Base-by-base conservation (phyloP, 2,797 vertebrate species). In the Pipistrellus pygmaeus region DNA sequence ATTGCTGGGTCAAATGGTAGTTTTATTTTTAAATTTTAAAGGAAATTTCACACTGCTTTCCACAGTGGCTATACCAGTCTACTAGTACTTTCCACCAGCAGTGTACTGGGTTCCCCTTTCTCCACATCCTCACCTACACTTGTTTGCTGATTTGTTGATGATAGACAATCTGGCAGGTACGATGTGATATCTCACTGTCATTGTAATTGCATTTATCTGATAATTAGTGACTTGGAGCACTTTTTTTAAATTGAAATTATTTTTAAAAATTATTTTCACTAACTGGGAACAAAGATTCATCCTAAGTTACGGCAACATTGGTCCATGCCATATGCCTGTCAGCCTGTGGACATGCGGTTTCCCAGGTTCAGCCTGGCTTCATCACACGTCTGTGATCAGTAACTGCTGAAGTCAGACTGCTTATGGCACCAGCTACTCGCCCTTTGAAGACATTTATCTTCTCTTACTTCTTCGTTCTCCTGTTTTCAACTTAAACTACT, bases 381-480 rank as follows among this genome's bases (percentile, higher is more conserved):
- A 0, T 57, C 69, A 17, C 30, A 30, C 5, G 12, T 41, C 53
- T 48, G 0, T 44, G 30, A 57, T 48, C 86, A 15, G 80, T 80
- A 17, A 51, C 48, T 46, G 86, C 64, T 27, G 0, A 46, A 92
- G 92, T 95, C 88, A 41, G 91, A 92, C 90, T 68, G 95, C 97
- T 95, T 95, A 97, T 71, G 96, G 53, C 32, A 21, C 82, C 75
- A 13, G 85, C 27, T 81, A 25, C 95, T 98, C 96, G 97, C 96
- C 97, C 96, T 97, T 97, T 94, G 97, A 97, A 97, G 96, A 96
- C 73, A 64, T 41, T 68, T 68, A 3, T 85, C 73, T 72, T 82
- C 32, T 62, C 55, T 90, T 82, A 44, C 44, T 44, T 44, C 57
- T 55, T 72, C 62, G 90, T 73, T 30, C 46, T 72, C 53, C 76